Conservation (phyloP, 2,797 vertebrate genomes). For the Scleropages formosus region DNA sequence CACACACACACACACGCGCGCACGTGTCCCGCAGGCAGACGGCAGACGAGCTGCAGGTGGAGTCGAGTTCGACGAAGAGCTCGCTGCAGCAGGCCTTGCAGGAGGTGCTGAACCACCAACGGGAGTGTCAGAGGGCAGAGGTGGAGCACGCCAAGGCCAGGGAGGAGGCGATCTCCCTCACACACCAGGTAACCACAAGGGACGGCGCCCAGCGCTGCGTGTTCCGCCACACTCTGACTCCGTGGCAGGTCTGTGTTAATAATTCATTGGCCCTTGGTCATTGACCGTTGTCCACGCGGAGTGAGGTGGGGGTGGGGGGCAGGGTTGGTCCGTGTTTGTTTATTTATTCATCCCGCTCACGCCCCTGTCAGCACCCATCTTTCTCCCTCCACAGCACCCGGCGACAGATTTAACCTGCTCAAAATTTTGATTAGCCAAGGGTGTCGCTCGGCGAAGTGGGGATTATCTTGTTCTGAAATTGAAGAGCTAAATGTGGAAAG, state of each 20-base stretch:
- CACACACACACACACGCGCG: neutral
- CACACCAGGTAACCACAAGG: constrained; percentile 12
- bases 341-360: constrained; percentile 39
- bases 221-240: constrained; percentile 37
- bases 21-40: constrained; percentile 42
- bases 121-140: constrained; percentile 39
- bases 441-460: constrained; percentile 64
- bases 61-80: constrained; percentile 49
- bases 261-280: constrained; percentile 25
- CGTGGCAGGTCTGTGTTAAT: constrained; percentile 34
- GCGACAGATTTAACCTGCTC: constrained; percentile 39
- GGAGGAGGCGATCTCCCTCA: constrained; percentile 48
- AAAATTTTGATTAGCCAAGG: constrained; percentile 68
- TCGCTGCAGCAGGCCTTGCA: constrained; percentile 51
- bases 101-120: constrained; percentile 37
- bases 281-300: neutral
- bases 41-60: constrained; percentile 50
- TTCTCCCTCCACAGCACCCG: constrained; percentile 24
- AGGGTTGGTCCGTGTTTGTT: constrained; percentile 34
- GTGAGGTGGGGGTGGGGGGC: no score
- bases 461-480: constrained; percentile 73
- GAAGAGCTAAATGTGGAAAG: constrained; percentile 67
- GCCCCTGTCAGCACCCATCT: constrained; percentile 33
- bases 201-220: constrained; percentile 16
- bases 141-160: constrained; percentile 47